Evolutionary conservation across 2,888 invertebrate species (phyloP), one percentile per base, ranked within the genome.

Genomic region (Alcis repandata): DNA sequence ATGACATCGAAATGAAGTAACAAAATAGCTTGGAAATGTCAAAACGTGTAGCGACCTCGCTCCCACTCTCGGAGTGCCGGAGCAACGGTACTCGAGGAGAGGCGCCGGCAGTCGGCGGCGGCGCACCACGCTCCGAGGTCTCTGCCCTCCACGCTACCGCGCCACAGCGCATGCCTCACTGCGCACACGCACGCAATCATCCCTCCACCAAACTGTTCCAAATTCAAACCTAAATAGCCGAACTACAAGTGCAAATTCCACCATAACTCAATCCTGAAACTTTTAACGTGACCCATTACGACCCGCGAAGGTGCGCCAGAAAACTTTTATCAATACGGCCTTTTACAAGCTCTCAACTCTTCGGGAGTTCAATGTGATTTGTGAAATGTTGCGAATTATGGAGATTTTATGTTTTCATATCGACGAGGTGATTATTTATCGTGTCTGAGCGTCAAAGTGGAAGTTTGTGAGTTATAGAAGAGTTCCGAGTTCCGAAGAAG

Each of bases 11-110:
- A 80, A 83, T 72, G 69, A 66, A 71, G 70, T 71, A 90, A 90
- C 78, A 75, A 88, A 91, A 90, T 90, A 89, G 80, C 83, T 89
- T 82, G 75, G 79, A 89, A 92, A 92, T 91, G 91, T 90, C 90
- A 88, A 87, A 89, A 87, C 80, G 80, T 85, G 73, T 75, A 72
- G 46, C 87, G 86, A 83, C 88, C 89, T 88, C 90, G 82, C 89
- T 88, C 89, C 89, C 89, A 84, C 90, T 89, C 87, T 60, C 33
- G 9, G 46, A 59, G 60, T 46, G 60, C 80, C 79, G 74, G 76
- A 75, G 75, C 91, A 91, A 91, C 91, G 91, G 91, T 92, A 91
- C 86, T 82, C 81, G 75, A 72, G 80, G 79, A 80, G 85, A 79
- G 75, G 79, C 83, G 84, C 52, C 79, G 77, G 76, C 82, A 79